phyloP scores from a whole-genome alignment of 2,113 vertebrate species.

The Sturnus vulgaris region DNA sequence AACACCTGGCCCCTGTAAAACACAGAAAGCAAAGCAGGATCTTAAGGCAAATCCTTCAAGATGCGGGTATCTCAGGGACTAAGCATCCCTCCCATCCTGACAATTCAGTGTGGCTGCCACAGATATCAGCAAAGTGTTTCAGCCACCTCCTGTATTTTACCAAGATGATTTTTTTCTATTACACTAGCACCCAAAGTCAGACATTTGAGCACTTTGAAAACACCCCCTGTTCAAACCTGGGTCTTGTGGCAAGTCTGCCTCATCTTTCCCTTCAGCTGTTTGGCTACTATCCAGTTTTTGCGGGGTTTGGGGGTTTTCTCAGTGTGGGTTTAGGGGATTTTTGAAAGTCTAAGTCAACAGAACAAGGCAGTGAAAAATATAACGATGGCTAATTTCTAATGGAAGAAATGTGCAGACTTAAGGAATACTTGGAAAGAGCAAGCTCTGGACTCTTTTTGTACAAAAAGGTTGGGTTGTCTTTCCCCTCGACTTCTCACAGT shows the following conservation, averaged over 20 bases:
- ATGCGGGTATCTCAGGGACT: neutral
- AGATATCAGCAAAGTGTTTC: neutral
- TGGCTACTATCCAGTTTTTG: neutral
- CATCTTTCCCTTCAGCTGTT: neutral
- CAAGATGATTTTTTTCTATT: neutral
- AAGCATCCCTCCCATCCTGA: fast-evolving
- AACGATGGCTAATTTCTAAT: neutral
- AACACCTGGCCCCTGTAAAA: neutral
- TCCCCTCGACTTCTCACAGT: neutral
- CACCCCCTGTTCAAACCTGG: neutral
- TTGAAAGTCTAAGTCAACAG: neutral
- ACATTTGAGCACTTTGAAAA: neutral
- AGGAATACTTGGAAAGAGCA: neutral
- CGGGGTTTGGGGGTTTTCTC: fast-evolving
- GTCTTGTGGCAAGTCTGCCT: fast-evolving
- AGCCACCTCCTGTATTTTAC: neutral
- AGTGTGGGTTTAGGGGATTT: neutral
- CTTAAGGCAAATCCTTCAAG: neutral
- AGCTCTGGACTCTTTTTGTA: neutral
- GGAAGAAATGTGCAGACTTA: neutral
- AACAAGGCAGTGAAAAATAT: neutral
- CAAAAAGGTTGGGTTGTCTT: neutral
- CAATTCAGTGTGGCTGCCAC: neutral
- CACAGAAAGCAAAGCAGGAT: neutral
- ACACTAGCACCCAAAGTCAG: neutral